phyloP scores from a whole-genome alignment of 2,113 vertebrate species.

The Pardalotus punctatus region DNA sequence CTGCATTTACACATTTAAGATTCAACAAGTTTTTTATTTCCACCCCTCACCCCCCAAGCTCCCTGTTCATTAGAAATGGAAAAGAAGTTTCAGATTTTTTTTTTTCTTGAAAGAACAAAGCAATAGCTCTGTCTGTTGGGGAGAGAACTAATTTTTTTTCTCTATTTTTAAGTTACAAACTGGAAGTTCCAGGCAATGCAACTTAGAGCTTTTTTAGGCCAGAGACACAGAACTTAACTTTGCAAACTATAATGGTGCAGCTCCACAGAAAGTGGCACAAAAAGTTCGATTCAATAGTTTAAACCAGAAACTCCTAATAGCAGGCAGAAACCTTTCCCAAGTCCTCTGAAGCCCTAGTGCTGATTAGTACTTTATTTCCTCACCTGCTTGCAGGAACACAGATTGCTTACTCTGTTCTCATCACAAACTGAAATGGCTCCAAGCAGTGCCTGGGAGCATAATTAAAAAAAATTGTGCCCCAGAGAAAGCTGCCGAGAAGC shows the following conservation, averaged over 20 bases:
- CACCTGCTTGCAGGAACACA: background rate
- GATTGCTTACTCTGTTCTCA: background rate
- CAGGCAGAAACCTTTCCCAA: background rate
- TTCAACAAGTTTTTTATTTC: background rate
- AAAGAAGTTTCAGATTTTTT: background rate
- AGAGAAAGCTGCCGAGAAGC: background rate
- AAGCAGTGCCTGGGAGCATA: conserved; percentile 25
- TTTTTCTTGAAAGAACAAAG: background rate
- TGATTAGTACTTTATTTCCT: background rate
- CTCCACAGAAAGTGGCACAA: background rate
- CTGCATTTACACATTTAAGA: background rate
- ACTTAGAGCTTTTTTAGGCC: background rate
- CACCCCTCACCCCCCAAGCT: accelerated
- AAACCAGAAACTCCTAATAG: background rate
- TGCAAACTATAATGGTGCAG: background rate
- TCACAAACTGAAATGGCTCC: conserved; percentile 3
- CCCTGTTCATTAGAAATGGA: background rate
- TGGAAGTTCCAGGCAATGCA: background rate
- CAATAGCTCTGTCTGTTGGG: accelerated
- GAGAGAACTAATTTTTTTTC: background rate
- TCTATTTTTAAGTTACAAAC: background rate
- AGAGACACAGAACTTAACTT: background rate
- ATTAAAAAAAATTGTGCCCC: conserved; percentile 4
- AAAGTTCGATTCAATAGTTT: background rate
- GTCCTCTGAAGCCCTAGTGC: background rate